Evolutionary conservation across 2,888 invertebrate species (phyloP).

Genomic region (Phortica magna): DNA sequence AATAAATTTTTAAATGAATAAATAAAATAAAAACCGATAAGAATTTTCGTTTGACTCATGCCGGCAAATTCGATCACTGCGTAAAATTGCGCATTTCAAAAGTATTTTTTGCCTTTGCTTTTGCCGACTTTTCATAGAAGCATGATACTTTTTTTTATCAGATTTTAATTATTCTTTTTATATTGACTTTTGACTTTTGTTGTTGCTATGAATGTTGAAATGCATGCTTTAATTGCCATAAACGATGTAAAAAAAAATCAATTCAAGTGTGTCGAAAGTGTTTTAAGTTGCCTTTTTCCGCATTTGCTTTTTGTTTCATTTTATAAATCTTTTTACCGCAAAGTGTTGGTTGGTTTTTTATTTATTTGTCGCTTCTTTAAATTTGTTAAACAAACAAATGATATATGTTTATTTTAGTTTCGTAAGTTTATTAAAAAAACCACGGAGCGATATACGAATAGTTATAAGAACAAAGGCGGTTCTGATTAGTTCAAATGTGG

Average conservation of each 20-base stretch:
- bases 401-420: too few species aligned
- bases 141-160: not conserved
- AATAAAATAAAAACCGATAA: not conserved
- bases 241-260: not conserved
- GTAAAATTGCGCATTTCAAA: too few species aligned
- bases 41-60: too few species aligned
- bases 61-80: too few species aligned
- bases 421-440: too few species aligned
- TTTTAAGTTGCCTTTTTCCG: not conserved
- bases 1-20: too few species aligned
- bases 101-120: not conserved
- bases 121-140: not conserved
- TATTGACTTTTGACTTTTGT: conserved; percentile 18
- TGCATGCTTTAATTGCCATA: not conserved
- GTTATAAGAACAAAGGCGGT: too few species aligned
- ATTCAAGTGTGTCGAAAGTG: not conserved
- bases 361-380: too few species aligned
- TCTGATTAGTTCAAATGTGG: too few species aligned
- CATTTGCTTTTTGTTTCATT: not conserved
- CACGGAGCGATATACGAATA: too few species aligned
- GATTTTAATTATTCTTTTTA: not conserved
- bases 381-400: too few species aligned
- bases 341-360: too few species aligned
- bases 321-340: not conserved
- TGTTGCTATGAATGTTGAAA: not conserved